Conservation (phyloP, 2,113 vertebrate genomes). For the Quiscalus mexicanus region DNA sequence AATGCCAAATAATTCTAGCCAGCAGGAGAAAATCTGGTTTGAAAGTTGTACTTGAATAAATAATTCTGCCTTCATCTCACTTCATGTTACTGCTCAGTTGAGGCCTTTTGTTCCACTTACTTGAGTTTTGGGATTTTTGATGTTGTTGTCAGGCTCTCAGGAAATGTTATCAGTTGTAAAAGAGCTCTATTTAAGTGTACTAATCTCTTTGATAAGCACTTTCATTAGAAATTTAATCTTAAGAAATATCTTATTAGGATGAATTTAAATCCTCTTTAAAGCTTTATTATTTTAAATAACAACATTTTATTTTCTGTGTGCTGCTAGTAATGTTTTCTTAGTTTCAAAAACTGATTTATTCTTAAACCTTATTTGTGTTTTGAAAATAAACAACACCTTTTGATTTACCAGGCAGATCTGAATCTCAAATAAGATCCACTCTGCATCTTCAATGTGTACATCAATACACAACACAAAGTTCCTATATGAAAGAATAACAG, state of each 20-base stretch:
- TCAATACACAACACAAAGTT: not conserved
- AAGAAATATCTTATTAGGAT: not conserved
- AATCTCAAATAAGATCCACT: not conserved
- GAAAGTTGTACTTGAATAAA: not conserved
- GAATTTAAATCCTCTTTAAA: not conserved
- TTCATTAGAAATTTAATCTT: not conserved
- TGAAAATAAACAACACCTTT: not conserved
- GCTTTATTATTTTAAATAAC: not conserved
- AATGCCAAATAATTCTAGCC: not conserved
- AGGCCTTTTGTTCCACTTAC: not conserved
- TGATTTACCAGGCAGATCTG: not conserved
- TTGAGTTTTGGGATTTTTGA: not conserved
- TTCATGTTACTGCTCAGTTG: not conserved
- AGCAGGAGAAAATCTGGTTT: not conserved
- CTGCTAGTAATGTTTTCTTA: not conserved
- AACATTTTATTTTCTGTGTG: not conserved
- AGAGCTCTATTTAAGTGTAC: not conserved
- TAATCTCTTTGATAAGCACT: not conserved
- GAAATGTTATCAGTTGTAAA: not conserved
- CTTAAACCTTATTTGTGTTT: not conserved
- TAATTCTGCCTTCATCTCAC: not conserved
- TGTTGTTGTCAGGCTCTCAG: not conserved
- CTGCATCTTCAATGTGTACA: not conserved
- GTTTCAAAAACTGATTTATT: not conserved
- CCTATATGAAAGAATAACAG: not conserved